Percentiles rank a stretch among this genome's conserved stretches.
phyloP scores from a whole-genome alignment of 2,113 vertebrate species.

The Phylloscopus trochiloides region DNA sequence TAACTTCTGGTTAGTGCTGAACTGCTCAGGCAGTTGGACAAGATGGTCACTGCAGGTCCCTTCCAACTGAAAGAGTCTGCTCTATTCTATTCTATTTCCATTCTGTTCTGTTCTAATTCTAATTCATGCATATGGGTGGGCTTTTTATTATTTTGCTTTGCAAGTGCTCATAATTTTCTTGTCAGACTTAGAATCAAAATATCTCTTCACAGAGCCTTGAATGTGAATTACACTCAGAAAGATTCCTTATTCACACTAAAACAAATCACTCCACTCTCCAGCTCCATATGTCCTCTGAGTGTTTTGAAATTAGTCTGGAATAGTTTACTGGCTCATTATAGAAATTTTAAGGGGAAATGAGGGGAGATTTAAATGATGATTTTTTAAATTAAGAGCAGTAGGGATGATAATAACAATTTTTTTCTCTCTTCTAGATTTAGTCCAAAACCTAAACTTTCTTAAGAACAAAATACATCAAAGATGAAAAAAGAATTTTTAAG shows the following conservation, averaged over 20 bases:
- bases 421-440: neutral
- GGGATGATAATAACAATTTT: neutral
- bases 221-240: neutral
- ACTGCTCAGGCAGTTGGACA: neutral
- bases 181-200: neutral
- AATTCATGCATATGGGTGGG: neutral
- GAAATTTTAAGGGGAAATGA: neutral
- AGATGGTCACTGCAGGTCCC: rapidly evolving
- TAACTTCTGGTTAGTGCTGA: neutral
- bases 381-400: neutral
- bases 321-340: neutral
- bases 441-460: neutral
- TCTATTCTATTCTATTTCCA: neutral
- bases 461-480: neutral
- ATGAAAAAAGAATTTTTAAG: neutral
- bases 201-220: neutral
- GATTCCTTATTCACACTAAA: neutral
- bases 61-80: neutral
- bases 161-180: neutral
- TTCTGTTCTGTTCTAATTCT: neutral
- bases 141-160: neutral
- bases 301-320: neutral
- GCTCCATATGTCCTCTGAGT: neutral
- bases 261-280: neutral
- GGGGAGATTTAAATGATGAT: neutral